A percentile compares a stretch with the other conserved stretches of the same genome.
Evolutionary conservation across 92 coral and sea anemone species (phyloP).

Genomic region (Nematostella vectensis): DNA sequence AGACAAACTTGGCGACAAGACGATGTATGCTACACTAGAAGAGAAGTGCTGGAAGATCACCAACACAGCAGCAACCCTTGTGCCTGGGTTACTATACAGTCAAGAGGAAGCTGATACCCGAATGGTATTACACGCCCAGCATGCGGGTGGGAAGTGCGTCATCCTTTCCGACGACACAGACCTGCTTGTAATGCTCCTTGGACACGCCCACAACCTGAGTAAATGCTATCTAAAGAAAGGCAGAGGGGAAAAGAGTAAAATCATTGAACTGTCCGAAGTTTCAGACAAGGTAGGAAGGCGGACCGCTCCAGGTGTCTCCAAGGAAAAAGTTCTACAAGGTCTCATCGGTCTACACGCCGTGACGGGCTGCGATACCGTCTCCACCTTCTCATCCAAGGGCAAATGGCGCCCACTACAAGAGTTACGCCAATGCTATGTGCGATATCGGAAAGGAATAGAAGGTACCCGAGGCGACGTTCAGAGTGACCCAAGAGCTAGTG

Average conservation of each 20-base stretch:
- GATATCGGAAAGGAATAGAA: conserved; percentile 21
- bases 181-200: conserved; percentile 41
- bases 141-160: conserved; percentile 31
- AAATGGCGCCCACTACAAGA: conserved; percentile 26
- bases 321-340: conserved; percentile 23
- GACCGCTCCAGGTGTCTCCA: conserved; percentile 19
- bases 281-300: conserved; percentile 23
- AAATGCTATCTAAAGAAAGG: conserved; percentile 50
- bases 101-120: conserved; percentile 56
- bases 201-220: conserved; percentile 25
- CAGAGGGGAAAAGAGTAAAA: conserved; percentile 23
- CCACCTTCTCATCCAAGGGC: conserved; percentile 39
- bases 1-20: conserved; percentile 24
- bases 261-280: conserved; percentile 29
- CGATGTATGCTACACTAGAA: conserved; percentile 13
- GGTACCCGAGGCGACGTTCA: conserved; percentile 22
- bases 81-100: conserved; percentile 37
- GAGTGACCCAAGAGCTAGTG: conserved; percentile 17
- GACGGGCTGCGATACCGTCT: conserved; percentile 45
- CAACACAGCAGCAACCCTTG: conserved; percentile 10
- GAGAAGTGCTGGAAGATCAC: conserved; percentile 30
- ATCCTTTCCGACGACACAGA: conserved; percentile 47
- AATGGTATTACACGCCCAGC: conserved; percentile 49
- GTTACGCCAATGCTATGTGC: conserved; percentile 20
- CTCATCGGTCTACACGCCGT: conserved; percentile 23